Conservation (phyloP, 1,140 invertebrate species). For the Halyomorpha halys region DNA sequence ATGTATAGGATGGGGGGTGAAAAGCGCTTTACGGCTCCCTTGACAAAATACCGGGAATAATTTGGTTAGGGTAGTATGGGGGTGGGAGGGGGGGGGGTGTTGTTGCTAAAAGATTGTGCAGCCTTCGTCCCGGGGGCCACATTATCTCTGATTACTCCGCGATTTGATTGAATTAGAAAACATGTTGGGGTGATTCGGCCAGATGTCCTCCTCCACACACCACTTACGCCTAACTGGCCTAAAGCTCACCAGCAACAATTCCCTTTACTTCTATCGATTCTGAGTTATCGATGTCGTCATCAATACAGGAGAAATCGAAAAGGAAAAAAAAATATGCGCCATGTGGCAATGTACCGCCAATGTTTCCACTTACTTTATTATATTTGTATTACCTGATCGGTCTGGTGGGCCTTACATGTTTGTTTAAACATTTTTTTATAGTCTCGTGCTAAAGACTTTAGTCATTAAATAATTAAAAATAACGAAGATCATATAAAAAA, state of each 20-base stretch:
- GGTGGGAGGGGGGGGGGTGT: neutral
- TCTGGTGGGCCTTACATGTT: no score
- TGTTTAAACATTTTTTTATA: no score
- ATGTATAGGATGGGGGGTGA: neutral
- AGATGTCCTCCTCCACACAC: slow-evolving; percentile 6
- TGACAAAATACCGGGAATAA: slow-evolving; percentile 9
- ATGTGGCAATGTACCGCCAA: no score
- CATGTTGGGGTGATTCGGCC: neutral
- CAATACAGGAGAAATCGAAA: no score
- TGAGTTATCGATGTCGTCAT: no score
- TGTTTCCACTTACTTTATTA: no score
- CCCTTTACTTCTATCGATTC: neutral
- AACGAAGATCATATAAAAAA: no score
- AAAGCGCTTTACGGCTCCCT: slow-evolving; percentile 1
- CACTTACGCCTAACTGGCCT: neutral
- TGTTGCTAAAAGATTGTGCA: slow-evolving; percentile 14
- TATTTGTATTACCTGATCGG: no score
- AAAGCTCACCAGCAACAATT: slow-evolving; percentile 2
- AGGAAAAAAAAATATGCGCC: no score
- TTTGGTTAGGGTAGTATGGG: neutral
- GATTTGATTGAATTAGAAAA: slow-evolving; percentile 12
- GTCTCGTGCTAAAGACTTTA: no score
- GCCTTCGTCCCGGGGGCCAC: neutral
- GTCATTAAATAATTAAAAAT: no score
- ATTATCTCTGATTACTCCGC: slow-evolving; percentile 10